Conservation (phyloP, 2,113 vertebrate genomes). For the Heterotis niloticus region DNA sequence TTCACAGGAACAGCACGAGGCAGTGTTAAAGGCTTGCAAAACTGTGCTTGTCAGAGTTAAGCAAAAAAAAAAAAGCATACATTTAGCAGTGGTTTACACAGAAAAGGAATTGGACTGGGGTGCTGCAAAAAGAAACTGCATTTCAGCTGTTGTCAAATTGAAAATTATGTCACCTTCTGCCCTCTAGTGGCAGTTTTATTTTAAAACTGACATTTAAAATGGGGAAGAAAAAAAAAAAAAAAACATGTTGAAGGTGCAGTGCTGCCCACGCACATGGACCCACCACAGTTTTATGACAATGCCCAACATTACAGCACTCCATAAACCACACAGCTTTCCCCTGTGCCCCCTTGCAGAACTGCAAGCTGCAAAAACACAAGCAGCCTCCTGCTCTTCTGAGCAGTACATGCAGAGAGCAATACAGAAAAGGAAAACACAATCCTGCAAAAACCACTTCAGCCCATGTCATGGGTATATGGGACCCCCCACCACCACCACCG, state of each 20-base stretch:
- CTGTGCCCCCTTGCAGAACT: background rate
- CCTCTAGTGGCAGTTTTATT: conserved; percentile 23
- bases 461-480: no score
- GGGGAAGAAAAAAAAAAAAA: no score
- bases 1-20: background rate
- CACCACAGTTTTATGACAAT: background rate
- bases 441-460: background rate
- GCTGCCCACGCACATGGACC: background rate
- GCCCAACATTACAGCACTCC: background rate
- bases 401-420: background rate
- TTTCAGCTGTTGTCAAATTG: background rate
- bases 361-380: background rate
- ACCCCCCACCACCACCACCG: no score
- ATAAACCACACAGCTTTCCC: background rate
- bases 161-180: background rate
- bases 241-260: background rate
- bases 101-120: background rate
- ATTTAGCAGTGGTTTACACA: background rate
- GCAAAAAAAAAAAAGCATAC: conserved; percentile 2
- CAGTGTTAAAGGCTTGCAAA: background rate
- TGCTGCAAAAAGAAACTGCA: background rate
- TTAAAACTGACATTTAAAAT: background rate
- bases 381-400: background rate
- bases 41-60: background rate
- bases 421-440: background rate